Base-by-base conservation (phyloP, 2,113 vertebrate species). In the Myrmophylax atrothorax region DNA sequence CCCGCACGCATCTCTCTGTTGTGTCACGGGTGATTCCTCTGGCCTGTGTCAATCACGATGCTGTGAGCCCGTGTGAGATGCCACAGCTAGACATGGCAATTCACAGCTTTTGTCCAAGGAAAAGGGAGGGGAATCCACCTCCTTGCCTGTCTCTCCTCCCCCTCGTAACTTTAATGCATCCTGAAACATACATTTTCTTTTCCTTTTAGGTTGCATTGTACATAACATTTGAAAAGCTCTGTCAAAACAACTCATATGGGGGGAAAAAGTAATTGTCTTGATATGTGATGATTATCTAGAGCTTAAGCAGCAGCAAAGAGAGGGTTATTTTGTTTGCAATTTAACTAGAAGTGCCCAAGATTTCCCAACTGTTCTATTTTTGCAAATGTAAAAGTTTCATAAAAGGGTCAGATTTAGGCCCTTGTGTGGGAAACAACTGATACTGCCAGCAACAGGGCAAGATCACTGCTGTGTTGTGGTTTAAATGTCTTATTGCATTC, bases 361-460 rank as follows among this genome's bases (percentile, higher is more conserved):
- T 98, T 98, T 98, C 97, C 97, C 98, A 98, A 98, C 97, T 90
- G 97, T 98, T 98, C 98, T 98, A 98, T 98, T 98, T 98, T 98
- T 98, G 96, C 95, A 95, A 97, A 97, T 96, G 96, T 95, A 98
- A 95, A 98, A 98, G 97, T 98, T 98, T 98, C 97, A 95, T 97
- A 68, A 93, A 98, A 97, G 96, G 98, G 98, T 98, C 98, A 98
- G 94, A 97, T 97, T 97, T 97, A 97, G 98, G 97, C 96, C 96
- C 97, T 91, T 97, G 97, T 98, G 98, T 98, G 98, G 98, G 98
- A 98, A 98, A 97, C 85, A 66, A 92, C 88, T 72, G 86, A 94
- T 97, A 81, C 91, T 98, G 97, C 98, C 98, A 98, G 97, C 97
- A 96, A 94, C 79, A 66, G 97, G 92, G 97, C 96, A 96, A 95